Base-by-base conservation (phyloP, 2,797 vertebrate genomes). In the Echeneis naucrates region DNA sequence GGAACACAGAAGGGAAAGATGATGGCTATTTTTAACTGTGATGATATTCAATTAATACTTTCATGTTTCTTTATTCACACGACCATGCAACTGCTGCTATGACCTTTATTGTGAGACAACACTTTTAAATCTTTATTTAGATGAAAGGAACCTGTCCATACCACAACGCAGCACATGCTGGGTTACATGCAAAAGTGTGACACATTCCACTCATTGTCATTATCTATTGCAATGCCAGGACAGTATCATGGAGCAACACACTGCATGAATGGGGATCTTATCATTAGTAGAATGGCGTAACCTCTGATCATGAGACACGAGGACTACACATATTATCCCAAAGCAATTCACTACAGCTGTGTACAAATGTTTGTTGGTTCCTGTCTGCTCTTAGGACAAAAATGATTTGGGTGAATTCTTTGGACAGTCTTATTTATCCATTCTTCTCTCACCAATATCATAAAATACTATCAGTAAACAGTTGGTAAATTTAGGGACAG, bases 121-220 rank as follows among this genome's bases (percentile, higher is more conserved):
- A 12, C 51, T 27, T 23, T 68, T 56, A 48, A 62, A 63, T 40
- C 48, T 69, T 66, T 50, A 45, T 51, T 4, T 47, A 33, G 12
- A 44, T 63, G 62, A n/a, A n/a, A n/a, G n/a, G n/a, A n/a, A n/a
- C n/a, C n/a, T n/a, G n/a, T n/a, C n/a, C n/a, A n/a, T n/a, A n/a
- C n/a, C 13, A 67, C 9, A 47, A 66, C 10, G 27, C 3, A 54
- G 5, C 9, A n/a, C 57, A 56, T 72, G 51, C 52, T 17, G 42
- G 45, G 42, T 19, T 16, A 19, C 71, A 78, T 78, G 75, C 69
- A 70, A 2, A n/a, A 14, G 54, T 6, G 35, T 5, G n/a, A 60
- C 9, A 21, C 55, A 52, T 48, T n/a, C 33, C 47, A 16, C 24
- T 63, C 4, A 7, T 5, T 33, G 42, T 26, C 58, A 35, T 60